Evolutionary conservation across 2,888 invertebrate species (phyloP).

Genomic region (Agrilus cyanescens): DNA sequence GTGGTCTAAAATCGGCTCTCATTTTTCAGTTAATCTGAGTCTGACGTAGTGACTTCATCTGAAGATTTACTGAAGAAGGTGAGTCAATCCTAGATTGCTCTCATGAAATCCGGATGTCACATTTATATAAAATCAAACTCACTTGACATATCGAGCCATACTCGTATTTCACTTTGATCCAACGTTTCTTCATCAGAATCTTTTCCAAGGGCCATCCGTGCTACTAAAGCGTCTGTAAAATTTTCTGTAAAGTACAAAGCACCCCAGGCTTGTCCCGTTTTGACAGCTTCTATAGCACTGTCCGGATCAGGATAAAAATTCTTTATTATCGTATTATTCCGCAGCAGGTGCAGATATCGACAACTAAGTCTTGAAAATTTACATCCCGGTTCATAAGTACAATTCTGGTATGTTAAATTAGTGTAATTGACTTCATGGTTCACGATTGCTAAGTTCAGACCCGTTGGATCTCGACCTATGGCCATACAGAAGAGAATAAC

Average conservation of each 20-base stretch:
- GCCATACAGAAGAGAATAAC: constrained; percentile 78
- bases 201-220: constrained; percentile 66
- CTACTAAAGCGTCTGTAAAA: constrained; percentile 76
- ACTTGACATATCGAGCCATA: constrained; percentile 90
- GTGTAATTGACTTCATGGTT: constrained; percentile 57
- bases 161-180: constrained; percentile 74
- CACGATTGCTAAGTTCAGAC: constrained; percentile 26
- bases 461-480: constrained; percentile 71
- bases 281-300: constrained; percentile 60
- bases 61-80: too few species aligned
- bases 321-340: constrained; percentile 60
- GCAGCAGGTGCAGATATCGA: constrained; percentile 65
- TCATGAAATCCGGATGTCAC: too few species aligned
- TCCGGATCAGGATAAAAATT: constrained; percentile 53
- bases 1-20: too few species aligned
- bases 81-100: too few species aligned
- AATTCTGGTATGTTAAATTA: constrained; percentile 30
- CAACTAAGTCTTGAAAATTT: constrained; percentile 62
- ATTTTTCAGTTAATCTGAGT: too few species aligned
- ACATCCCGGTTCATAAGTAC: constrained; percentile 48
- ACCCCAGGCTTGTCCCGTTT: constrained; percentile 75
- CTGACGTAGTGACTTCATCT: too few species aligned
- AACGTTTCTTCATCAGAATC: constrained; percentile 79
- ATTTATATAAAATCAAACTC: constrained; percentile 24
- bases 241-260: constrained; percentile 80